Evolutionary conservation across 2,113 vertebrate species (phyloP), one percentile per base, ranked within the genome.

Genomic region (Prionailurus viverrinus): DNA sequence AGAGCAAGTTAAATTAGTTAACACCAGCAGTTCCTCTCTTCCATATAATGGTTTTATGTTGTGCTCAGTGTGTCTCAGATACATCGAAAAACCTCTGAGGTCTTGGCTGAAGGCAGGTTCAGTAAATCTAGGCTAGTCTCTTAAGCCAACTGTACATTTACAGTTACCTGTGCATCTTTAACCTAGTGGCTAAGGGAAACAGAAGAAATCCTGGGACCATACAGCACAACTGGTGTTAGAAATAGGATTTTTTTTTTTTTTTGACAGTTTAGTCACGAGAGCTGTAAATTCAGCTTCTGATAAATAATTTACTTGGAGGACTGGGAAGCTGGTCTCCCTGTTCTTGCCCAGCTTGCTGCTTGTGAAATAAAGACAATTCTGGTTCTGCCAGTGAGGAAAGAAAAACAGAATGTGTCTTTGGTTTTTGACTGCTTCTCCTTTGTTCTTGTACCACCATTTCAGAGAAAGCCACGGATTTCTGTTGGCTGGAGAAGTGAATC

Each of bases 291-390:
- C 84, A 96, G 92, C 2, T 96, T 92, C 69, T 97, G 74, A 91
- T 98, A 97, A 95, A 96, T 98, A 97, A 79, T 33, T 97, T 89
- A 29, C 84, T 94, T 90, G 74, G 95, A 91, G 79, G 74, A 74
- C 53, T 21, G 18, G 6, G 14, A 74, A 85, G 88, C 97, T 85
- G 71, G 88, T 91, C 53, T 98, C 82, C 79, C 31, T 96, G n/a
- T 81, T 97, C 74, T 98, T 96, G 80, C 58, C 94, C 96, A 18
- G 4, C 2, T 10, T 86, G 94, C 89, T 92, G 29, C 48, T 95
- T 73, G 53, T 91, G 36, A 96, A 93, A 90, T 79, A 39, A 61
- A 87, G 93, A 95, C 63, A 74, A 93, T 85, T 97, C 85, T 81
- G 87, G 92, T 88, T 0, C 7, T 96, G 82, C 53, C 63, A 55